These are phyloP conservation scores for Andrena chrysosceles DNA, from an alignment of 2,888 invertebrate species.

Conservation along the genomic window DNA sequence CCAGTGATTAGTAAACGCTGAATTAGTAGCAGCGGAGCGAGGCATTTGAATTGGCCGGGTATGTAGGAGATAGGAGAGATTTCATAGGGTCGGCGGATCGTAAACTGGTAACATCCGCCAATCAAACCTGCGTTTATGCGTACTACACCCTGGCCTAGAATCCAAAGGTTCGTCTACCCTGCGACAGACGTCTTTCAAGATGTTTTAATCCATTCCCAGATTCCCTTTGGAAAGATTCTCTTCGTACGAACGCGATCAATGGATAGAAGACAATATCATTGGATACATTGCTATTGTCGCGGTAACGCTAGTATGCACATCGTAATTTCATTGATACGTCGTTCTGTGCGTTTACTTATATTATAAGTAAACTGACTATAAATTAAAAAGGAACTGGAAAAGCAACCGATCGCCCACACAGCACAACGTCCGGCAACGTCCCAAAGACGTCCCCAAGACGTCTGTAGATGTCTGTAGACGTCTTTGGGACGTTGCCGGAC, in stretches of 20 bases:
- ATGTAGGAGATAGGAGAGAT: conserved; percentile 58
- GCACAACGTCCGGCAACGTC: no score
- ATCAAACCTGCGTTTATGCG: conserved; percentile 73
- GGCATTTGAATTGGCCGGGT: conserved; percentile 44
- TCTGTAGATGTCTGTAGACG: no score
- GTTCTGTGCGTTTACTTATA: no score
- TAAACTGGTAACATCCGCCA: conserved; percentile 79
- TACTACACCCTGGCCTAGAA: conserved; percentile 66
- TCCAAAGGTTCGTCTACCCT: conserved; percentile 52
- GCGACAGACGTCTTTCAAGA: neutral
- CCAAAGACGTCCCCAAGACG: no score
- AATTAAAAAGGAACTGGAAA: no score
- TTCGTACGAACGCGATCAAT: neutral
- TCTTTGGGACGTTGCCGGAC: no score
- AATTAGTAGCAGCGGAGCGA: conserved; percentile 40
- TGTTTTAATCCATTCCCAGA: neutral
- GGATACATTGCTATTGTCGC: neutral
- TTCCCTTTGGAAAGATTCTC: neutral
- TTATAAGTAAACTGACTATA: no score
- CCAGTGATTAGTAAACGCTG: conserved; percentile 15
- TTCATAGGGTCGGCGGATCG: conserved; percentile 61
- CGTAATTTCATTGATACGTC: no score
- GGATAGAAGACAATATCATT: neutral
- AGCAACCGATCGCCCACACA: no score
- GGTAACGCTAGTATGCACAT: neutral